phyloP scores from a whole-genome alignment of 2,113 vertebrate genomes.

The Istiophorus platypterus region DNA sequence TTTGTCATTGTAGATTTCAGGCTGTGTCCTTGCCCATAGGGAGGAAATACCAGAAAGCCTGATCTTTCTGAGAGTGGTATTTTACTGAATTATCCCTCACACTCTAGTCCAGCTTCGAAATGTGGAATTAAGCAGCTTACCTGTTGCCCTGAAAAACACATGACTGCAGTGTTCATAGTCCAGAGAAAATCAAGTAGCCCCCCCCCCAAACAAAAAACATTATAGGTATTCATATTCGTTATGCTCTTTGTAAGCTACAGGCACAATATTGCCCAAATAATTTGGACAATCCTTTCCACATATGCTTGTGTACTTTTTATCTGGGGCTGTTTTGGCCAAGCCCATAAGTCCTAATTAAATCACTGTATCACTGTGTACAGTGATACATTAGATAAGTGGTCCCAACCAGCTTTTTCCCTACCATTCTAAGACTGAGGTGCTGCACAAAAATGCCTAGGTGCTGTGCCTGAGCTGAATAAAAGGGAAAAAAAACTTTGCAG shows the following conservation, averaged over 20 bases:
- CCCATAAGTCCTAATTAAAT: background rate
- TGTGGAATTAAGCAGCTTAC: constrained; percentile 78
- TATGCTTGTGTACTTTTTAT: background rate
- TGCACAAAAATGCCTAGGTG: background rate
- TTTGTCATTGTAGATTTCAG: constrained; percentile 78
- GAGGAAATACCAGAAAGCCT: constrained; percentile 46
- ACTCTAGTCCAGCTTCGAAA: constrained; percentile 61
- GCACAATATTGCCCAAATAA: background rate
- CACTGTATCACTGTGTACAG: background rate
- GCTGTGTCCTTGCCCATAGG: constrained; percentile 46
- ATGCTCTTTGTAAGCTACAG: constrained; percentile 25
- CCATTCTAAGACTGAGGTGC: background rate
- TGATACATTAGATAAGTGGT: background rate
- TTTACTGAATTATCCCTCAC: constrained; percentile 75
- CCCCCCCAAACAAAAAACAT: constrained; percentile 23
- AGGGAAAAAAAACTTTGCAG: background rate
- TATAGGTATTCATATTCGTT: constrained; percentile 43
- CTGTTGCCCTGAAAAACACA: constrained; percentile 60
- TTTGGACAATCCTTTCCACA: background rate
- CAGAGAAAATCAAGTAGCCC: constrained; percentile 33
- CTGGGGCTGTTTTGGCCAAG: background rate
- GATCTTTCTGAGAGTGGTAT: constrained; percentile 68
- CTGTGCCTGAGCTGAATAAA: background rate
- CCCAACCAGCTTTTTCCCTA: background rate
- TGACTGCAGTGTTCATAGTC: constrained; percentile 40